These are phyloP conservation scores for Folsomia candida DNA, from an alignment of 2,888 invertebrate genomes.

Conservation along the genomic window DNA sequence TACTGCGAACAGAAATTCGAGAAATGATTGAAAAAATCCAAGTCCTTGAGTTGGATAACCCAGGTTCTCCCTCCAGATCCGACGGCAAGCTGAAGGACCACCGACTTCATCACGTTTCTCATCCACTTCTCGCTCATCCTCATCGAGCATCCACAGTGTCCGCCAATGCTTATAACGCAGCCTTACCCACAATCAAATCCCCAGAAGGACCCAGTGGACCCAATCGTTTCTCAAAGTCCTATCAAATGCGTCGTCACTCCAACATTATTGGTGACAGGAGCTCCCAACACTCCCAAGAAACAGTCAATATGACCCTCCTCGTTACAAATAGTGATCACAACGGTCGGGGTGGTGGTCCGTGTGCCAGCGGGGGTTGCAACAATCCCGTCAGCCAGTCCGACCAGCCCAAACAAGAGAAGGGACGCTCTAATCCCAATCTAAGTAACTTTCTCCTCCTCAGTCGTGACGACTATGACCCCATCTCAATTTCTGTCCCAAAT, in stretches of 20 bases:
- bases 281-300: constrained; percentile 47
- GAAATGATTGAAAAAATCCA: constrained; percentile 90
- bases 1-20: constrained; percentile 79
- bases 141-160: constrained; percentile 41
- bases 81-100: constrained; percentile 21
- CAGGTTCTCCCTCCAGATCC: constrained; percentile 35
- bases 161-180: constrained; percentile 24
- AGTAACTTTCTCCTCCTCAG: constrained; percentile 18
- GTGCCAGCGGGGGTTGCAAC: background rate
- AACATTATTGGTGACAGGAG: constrained; percentile 38
- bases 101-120: constrained; percentile 30
- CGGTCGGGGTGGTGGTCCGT: background rate
- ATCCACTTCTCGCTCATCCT: constrained; percentile 42
- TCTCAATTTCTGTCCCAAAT: constrained; percentile 32
- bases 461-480: constrained; percentile 4
- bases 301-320: constrained; percentile 47
- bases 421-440: constrained; percentile 34
- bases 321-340: constrained; percentile 23
- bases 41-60: constrained; percentile 60
- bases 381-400: background rate
- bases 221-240: constrained; percentile 6
- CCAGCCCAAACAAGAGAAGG: constrained; percentile 18
- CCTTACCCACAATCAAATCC: constrained; percentile 44
- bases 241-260: constrained; percentile 29
- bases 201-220: constrained; percentile 23